Base-by-base conservation (phyloP, 2,113 vertebrate species). In the Poecile atricapillus region DNA sequence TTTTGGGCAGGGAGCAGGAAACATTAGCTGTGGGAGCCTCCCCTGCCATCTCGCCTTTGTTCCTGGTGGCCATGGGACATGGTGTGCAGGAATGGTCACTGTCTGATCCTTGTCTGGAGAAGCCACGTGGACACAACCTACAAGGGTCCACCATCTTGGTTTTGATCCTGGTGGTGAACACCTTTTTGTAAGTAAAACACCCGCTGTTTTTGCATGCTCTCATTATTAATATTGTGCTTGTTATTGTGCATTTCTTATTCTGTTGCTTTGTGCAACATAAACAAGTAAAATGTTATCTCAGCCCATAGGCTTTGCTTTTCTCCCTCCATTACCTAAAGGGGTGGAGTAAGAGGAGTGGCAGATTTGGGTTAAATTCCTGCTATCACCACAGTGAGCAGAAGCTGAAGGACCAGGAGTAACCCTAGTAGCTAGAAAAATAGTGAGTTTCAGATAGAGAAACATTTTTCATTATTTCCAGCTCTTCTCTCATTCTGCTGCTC, bases 21-120 rank as follows among this genome's bases (percentile, higher is more conserved):
- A 23, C 21, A 43, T 14, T 35, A 25, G 7, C 25, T 1, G 0
- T 3, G 0, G 16, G 7, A 85, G 20, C 25, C 16, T 86, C 25
- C 31, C 16, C 21, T 19, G 4, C 10, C 43, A 24, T 35, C 16
- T 76, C 0, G 0, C 10, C 62, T 76, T 58, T 58, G 44, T 17
- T 86, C 21, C 35, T 0, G 0, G 49, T 31, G 52, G 44, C 52
- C 35, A 31, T 50, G 21, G 31, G 28, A 33, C 0, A 0, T 31
- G 44, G 9, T 59, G 52, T 67, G 35, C 62, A 50, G 71, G 62
- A 59, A 18, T 1, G 4, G 62, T 25, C 31, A 31, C 27, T 4
- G 4, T 60, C 18, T 59, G 33, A 68, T 77, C 25, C 19, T 50
- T 15, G 10, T 35, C 35, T 35, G 55, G 47, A 46, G 47, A 46